Evolutionary conservation across 2,113 vertebrate genomes (phyloP).

Genomic region (Platichthys stellatus): DNA sequence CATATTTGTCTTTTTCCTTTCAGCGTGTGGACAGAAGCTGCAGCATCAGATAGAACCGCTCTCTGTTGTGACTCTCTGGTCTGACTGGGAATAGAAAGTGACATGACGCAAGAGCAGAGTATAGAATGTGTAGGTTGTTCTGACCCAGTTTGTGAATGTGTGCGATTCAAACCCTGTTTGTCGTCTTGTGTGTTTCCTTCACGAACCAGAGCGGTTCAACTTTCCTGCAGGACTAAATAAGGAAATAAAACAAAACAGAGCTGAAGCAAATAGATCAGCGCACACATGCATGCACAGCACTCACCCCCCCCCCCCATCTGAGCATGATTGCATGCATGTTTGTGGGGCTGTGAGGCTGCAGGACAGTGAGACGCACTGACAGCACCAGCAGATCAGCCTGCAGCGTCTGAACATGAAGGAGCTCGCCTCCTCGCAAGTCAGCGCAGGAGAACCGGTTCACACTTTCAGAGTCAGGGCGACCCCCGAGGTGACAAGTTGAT

Average conservation of each 20-base stretch:
- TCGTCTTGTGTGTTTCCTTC: too few species aligned
- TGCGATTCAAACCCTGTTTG: too few species aligned
- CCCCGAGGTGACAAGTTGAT: slow-evolving; percentile 67
- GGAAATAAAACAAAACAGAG: not conserved
- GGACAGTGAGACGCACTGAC: slow-evolving; percentile 59
- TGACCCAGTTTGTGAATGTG: slow-evolving; percentile 30
- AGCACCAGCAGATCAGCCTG: slow-evolving; percentile 63
- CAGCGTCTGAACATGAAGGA: slow-evolving; percentile 57
- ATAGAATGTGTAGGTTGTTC: not conserved
- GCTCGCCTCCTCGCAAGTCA: slow-evolving; percentile 54
- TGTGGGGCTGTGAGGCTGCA: slow-evolving; percentile 11
- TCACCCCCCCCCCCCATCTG: not conserved
- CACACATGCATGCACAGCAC: slow-evolving; percentile 10
- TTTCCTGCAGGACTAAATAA: not conserved
- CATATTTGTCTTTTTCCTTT: too few species aligned
- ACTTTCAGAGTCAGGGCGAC: slow-evolving; percentile 32
- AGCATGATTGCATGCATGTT: not conserved
- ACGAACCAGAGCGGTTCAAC: not conserved
- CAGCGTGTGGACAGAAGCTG: too few species aligned
- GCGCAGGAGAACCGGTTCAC: slow-evolving; percentile 58
- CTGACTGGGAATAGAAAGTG: not conserved
- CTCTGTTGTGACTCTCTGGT: too few species aligned
- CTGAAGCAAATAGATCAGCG: not conserved
- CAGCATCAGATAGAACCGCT: too few species aligned
- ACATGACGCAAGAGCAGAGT: not conserved